Evolutionary conservation across 2,113 vertebrate species (phyloP).

Genomic region (Patagioenas fasciata): DNA sequence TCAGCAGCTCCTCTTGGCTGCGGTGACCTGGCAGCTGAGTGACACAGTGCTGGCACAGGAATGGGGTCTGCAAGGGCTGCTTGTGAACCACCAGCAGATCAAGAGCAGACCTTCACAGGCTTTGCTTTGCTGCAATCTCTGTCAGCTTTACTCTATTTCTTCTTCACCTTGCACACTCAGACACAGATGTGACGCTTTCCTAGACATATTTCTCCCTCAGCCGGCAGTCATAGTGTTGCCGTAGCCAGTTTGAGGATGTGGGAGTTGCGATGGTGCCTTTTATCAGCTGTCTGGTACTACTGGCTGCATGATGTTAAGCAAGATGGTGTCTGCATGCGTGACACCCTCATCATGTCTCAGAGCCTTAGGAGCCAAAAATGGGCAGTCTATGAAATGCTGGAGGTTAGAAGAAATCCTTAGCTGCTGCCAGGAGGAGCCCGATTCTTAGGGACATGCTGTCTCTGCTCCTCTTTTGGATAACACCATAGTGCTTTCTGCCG

Average conservation of each 20-base stretch:
- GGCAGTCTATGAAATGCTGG: not conserved
- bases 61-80: not conserved
- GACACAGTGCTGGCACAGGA: not conserved
- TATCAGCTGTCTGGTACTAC: constrained; percentile 10
- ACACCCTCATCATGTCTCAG: not conserved
- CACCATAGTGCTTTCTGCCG: not conserved
- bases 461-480: not conserved
- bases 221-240: not conserved
- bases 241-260: constrained; percentile 27
- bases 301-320: constrained; percentile 31
- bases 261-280: constrained; percentile 37
- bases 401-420: not conserved
- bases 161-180: not conserved
- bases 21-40: not conserved
- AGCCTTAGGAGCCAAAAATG: not conserved
- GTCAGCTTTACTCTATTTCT: constrained; percentile 20
- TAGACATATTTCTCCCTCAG: constrained; percentile 20
- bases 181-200: constrained; percentile 37
- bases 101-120: constrained; percentile 42
- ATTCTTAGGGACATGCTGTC: rapidly evolving
- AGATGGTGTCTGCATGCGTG: not conserved
- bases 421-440: not conserved
- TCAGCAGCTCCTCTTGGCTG: constrained; percentile 51
- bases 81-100: constrained; percentile 17
- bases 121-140: constrained; percentile 46